Evolutionary conservation across 2,113 vertebrate genomes (phyloP).

Genomic region (Nannospalax galili): DNA sequence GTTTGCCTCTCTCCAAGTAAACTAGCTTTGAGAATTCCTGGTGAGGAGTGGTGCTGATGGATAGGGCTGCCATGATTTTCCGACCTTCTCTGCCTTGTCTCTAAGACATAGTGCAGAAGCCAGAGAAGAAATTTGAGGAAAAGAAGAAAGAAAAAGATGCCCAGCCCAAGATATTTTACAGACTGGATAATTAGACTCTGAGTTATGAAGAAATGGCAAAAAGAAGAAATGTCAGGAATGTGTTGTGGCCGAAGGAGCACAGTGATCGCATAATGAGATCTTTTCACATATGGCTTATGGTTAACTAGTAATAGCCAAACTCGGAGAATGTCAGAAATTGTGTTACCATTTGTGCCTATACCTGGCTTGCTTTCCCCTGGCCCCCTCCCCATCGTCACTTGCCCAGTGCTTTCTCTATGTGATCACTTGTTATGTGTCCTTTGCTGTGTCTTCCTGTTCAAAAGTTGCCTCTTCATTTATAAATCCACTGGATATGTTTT

Average conservation of each 20-base stretch:
- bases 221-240: conserved; percentile 18
- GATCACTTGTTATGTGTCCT: conserved; percentile 69
- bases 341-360: not conserved
- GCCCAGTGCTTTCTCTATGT: not conserved
- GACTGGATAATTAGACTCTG: not conserved
- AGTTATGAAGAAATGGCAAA: conserved; percentile 4
- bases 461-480: conserved; percentile 63
- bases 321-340: not conserved
- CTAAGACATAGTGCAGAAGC: conserved; percentile 38
- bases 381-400: not conserved
- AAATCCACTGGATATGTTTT: conserved; percentile 64
- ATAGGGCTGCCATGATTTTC: conserved; percentile 34
- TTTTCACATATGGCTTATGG: not conserved
- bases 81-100: conserved; percentile 54
- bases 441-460: conserved; percentile 24
- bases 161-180: conserved; percentile 18
- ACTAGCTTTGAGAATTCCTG: conserved; percentile 58
- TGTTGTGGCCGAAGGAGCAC: not conserved
- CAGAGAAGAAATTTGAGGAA: conserved; percentile 44
- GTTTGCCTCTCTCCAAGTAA: conserved; percentile 64
- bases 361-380: not conserved
- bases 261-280: not conserved
- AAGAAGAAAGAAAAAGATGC: conserved; percentile 5
- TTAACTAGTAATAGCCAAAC: conserved; percentile 18
- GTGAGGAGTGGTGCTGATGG: conserved; percentile 37